These are phyloP conservation scores for Synergus gifuensis DNA, from an alignment of 2,888 invertebrate genomes.

Conservation along the genomic window DNA sequence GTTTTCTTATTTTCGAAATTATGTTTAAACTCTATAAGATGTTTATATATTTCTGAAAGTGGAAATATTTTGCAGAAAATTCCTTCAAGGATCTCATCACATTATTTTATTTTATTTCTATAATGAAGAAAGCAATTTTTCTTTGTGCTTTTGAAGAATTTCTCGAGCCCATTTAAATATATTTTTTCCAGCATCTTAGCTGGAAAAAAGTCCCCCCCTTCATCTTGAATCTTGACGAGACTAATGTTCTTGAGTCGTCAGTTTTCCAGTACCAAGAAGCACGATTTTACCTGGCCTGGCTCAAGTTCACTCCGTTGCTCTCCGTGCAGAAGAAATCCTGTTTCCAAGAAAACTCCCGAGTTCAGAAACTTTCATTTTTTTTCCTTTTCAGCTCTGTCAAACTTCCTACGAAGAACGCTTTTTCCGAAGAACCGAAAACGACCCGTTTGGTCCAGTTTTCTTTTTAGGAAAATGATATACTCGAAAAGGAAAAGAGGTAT, in stretches of 20 bases:
- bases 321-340: constrained; percentile 48
- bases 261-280: constrained; percentile 41
- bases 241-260: constrained; percentile 36
- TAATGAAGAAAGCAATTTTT: constrained; percentile 16
- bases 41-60: neutral
- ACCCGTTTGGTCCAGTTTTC: constrained; percentile 18
- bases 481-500: neutral
- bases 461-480: neutral
- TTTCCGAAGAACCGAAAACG: constrained; percentile 45
- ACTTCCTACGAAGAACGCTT: constrained; percentile 47
- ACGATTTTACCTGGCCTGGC: constrained; percentile 53
- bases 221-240: constrained; percentile 40
- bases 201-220: constrained; percentile 26
- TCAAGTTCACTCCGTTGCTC: constrained; percentile 47
- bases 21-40: neutral
- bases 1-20: neutral
- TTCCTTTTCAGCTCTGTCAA: constrained; percentile 47
- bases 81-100: neutral
- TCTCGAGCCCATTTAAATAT: constrained; percentile 21
- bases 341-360: constrained; percentile 51
- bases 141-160: constrained; percentile 32
- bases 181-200: constrained; percentile 32
- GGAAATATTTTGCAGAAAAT: neutral
- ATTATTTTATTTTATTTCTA: neutral
- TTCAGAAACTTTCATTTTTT: constrained; percentile 45